Base-by-base conservation (phyloP, 2,888 invertebrate species). In the Torymus aiolomorphi region DNA sequence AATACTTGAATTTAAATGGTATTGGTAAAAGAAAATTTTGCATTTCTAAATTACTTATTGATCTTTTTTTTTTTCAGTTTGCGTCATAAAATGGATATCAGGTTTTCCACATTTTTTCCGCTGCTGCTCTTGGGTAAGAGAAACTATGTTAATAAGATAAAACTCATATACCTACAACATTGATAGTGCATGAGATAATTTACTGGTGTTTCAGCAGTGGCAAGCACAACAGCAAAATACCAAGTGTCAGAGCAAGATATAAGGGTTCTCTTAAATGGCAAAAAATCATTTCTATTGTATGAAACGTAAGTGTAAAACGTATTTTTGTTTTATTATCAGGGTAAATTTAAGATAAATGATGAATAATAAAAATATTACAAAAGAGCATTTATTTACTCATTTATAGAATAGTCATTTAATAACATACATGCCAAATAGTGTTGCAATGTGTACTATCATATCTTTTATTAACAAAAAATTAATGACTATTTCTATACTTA, bases 191-290 rank as follows among this genome's bases (percentile, higher is more conserved):
- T 57, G 16, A 54, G 5, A 63, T 69, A 2, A 24, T 70, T 75
- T 2, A 12, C 12, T 70, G 51, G 63, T 70, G 72, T 85, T 83
- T 69, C 61, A 86, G 86, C 84, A 73, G 54, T 83, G 42, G 83
- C 80, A 78, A 80, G 76, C 61, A 81, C 81, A 75, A 80, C 82
- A 61, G 89, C 88, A 82, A 86, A 88, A 77, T 88, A 95, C 84
- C 92, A 91, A 80, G 88, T 94, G 69, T 92, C 93, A 66, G 87
- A 90, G 62, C 92, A 93, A 83, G 94, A 94, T 88, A 87, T 95
- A 79, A 92, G 91, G 80, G 89, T 95, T 52, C 89, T 93, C 54
- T 91, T 94, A 52, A 92, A 93, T 83, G 90, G 92, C 82, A 92
- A 92, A 14, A 90, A 91, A 20, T 82, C 90, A 91, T 4, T 92